Evolutionary conservation across 2,113 vertebrate genomes (phyloP).

Genomic region (Phasianus colchicus): DNA sequence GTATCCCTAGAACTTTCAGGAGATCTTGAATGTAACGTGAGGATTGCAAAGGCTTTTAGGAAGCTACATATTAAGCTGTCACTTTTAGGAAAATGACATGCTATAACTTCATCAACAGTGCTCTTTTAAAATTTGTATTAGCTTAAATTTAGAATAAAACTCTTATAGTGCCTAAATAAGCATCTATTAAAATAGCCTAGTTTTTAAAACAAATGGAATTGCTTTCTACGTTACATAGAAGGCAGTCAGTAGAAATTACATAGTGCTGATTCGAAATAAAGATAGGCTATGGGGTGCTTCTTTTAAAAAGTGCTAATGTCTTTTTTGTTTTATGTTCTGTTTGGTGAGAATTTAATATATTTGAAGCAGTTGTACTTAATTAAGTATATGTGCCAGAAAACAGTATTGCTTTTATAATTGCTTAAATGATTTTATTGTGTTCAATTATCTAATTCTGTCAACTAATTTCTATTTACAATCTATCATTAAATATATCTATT

Average conservation of each 20-base stretch:
- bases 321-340: neutral
- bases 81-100: neutral
- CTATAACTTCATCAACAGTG: too few relatives aligned
- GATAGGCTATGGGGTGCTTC: neutral
- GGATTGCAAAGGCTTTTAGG: neutral
- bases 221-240: neutral
- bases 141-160: neutral
- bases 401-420: neutral
- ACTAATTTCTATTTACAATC: neutral
- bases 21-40: fast-evolving
- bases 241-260: neutral
- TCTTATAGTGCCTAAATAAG: neutral
- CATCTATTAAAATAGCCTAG: neutral
- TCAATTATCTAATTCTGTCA: neutral
- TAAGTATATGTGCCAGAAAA: neutral
- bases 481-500: too few relatives aligned
- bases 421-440: neutral
- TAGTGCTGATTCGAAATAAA: neutral
- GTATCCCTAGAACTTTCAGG: neutral
- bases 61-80: neutral
- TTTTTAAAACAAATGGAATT: neutral
- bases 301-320: neutral
- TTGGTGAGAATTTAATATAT: neutral
- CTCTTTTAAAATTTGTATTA: neutral
- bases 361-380: neutral